phyloP scores from a whole-genome alignment of 2,888 invertebrate genomes.

The Pristionchus fissidentatus region DNA sequence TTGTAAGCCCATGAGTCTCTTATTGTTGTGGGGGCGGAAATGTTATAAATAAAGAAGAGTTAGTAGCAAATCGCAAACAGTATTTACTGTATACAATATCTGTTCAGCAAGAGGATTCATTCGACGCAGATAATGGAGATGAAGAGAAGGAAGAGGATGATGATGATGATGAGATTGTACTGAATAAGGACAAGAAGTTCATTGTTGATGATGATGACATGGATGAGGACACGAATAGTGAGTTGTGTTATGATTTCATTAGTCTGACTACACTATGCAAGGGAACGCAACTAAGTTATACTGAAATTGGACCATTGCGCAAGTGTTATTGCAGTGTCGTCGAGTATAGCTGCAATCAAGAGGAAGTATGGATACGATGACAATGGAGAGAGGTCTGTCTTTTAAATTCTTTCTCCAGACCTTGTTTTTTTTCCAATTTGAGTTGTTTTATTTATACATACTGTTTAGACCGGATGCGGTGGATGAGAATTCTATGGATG shows the following conservation, averaged over 20 bases:
- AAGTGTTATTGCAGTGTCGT: constrained; percentile 61
- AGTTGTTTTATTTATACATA: background rate
- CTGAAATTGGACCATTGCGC: too few relatives aligned
- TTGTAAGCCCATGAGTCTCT: too few relatives aligned
- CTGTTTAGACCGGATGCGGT: background rate
- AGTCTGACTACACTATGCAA: background rate
- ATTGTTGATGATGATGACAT: constrained; percentile 49
- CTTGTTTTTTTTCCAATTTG: background rate
- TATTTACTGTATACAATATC: too few relatives aligned
- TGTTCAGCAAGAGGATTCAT: constrained; percentile 20
- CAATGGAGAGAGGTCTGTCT: constrained; percentile 32
- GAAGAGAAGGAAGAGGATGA: constrained; percentile 48
- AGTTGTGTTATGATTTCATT: background rate
- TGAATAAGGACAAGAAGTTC: constrained; percentile 21
- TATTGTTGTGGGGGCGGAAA: too few relatives aligned
- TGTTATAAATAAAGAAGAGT: too few relatives aligned
- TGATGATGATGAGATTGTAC: constrained; percentile 45
- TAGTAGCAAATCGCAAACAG: too few relatives aligned
- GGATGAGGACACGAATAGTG: constrained; percentile 36
- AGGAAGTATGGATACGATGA: constrained; percentile 54
- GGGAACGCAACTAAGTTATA: background rate
- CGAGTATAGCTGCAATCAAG: constrained; percentile 63
- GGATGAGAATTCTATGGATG: constrained; percentile 2
- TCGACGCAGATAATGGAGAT: constrained; percentile 22
- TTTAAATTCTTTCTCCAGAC: background rate